Conservation (phyloP, 2,113 vertebrate species). For the Lepus timidus region DNA sequence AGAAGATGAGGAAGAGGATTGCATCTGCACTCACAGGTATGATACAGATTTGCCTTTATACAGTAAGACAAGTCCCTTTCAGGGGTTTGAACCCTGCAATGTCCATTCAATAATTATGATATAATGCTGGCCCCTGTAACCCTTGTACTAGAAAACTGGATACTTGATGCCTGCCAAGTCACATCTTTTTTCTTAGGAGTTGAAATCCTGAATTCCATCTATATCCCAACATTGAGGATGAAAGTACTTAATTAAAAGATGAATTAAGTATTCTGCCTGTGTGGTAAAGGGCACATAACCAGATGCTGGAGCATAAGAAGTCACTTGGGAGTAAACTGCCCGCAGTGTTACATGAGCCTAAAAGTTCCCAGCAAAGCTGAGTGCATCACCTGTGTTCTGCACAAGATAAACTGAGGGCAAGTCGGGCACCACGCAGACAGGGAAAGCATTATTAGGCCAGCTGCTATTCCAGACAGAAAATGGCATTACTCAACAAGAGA, state of each 20-base stretch:
- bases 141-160: neutral
- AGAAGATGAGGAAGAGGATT: neutral
- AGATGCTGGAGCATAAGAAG: neutral
- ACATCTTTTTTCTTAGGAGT: neutral
- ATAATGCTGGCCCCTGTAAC: neutral
- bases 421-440: neutral
- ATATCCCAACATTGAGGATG: conserved; percentile 2
- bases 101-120: neutral
- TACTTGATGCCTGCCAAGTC: neutral
- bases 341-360: conserved; percentile 57
- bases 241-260: conserved; percentile 57
- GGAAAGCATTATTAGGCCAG: conserved; percentile 55
- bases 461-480: conserved; percentile 63
- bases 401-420: conserved; percentile 39
- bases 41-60: neutral
- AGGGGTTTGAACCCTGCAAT: neutral
- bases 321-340: conserved; percentile 28
- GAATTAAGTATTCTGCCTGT: conserved; percentile 44
- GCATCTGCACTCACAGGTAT: neutral
- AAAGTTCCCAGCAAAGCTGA: conserved; percentile 11
- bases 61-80: neutral
- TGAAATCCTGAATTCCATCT: conserved; percentile 48
- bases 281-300: neutral
- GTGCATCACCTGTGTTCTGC: conserved; percentile 12
- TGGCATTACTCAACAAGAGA: conserved; percentile 12